phyloP scores from a whole-genome alignment of 2,797 vertebrate genomes.

The Anguilla marmorata region DNA sequence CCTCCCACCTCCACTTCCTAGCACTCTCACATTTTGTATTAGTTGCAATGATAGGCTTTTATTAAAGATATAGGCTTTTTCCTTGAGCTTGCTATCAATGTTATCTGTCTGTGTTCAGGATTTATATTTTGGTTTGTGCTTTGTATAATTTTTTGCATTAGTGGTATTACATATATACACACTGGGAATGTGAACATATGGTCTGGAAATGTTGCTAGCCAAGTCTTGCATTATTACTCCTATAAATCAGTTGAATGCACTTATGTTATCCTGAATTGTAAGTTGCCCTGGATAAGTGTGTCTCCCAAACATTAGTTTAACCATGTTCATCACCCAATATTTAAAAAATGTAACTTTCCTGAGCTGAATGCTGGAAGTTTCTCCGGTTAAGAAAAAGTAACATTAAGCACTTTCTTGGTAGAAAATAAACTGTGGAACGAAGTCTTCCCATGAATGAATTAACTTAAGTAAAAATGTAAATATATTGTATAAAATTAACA shows the following conservation, averaged over 20 bases:
- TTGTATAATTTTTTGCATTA: neutral
- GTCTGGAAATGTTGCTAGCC: neutral
- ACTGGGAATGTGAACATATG: neutral
- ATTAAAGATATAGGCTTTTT: neutral
- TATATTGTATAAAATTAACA: too few species aligned
- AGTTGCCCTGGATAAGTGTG: neutral
- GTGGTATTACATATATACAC: neutral
- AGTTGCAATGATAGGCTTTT: neutral
- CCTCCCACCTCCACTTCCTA: neutral
- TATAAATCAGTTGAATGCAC: neutral
- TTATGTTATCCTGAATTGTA: neutral
- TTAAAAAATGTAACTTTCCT: too few species aligned
- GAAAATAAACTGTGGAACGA: too few species aligned
- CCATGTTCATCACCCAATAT: neutral
- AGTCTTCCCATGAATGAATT: too few species aligned
- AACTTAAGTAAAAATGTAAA: too few species aligned
- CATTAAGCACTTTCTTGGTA: too few species aligned
- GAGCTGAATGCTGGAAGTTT: too few species aligned
- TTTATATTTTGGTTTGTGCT: neutral
- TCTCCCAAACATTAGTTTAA: neutral
- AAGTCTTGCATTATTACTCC: neutral
- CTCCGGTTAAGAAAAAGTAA: too few species aligned
- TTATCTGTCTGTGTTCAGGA: neutral
- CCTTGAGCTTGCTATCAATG: neutral
- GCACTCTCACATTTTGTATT: neutral